Evolutionary conservation across 1,140 invertebrate genomes (phyloP), one percentile per base, ranked within the genome.

Genomic region (Drepana arcuata): DNA sequence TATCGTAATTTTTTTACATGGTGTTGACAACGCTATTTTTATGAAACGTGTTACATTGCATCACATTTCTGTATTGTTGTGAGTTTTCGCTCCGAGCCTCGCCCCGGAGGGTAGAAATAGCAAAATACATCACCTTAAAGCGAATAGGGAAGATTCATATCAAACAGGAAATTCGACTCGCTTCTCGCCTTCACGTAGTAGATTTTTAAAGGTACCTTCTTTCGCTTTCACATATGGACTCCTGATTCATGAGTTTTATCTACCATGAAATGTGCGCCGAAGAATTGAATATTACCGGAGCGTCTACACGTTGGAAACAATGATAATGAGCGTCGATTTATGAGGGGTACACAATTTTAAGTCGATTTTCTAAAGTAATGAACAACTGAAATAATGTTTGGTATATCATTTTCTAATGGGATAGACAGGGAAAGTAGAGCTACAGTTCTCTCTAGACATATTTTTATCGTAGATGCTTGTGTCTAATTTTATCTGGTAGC

Each of bases 81-180:
- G n/a, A n/a, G n/a, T n/a, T n/a, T n/a, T n/a, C n/a, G n/a, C n/a
- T n/a, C n/a, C n/a, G 35, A 51, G 34, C 36, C 29, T 13, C 26
- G 30, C 24, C 25, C 25, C 16, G 33, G 34, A 31, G 59, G 64
- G 62, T 52, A 69, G 58, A 63, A 70, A 81, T 74, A 74, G 61
- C 70, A 70, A 73, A 74, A 82, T 79, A 82, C 72, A 79, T 82
- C 78, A 82, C 77, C 74, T 82, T 73, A 77, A 80, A 75, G 58
- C 70, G 77, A 81, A 63, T 62, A 68, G 70, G 72, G 74, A 77
- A 79, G 74, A 79, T 79, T 79, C 74, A 72, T 82, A 82, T 82
- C 78, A 52, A 40, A 48, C 72, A 78, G 78, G 78, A 82, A 82
- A 79, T 82, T 82, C 74, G 64, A 74, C 48, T 65, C 61, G 60